These are phyloP conservation scores for Agonopterix heracliana DNA, from an alignment of 2,888 invertebrate genomes.

Conservation along the genomic window DNA sequence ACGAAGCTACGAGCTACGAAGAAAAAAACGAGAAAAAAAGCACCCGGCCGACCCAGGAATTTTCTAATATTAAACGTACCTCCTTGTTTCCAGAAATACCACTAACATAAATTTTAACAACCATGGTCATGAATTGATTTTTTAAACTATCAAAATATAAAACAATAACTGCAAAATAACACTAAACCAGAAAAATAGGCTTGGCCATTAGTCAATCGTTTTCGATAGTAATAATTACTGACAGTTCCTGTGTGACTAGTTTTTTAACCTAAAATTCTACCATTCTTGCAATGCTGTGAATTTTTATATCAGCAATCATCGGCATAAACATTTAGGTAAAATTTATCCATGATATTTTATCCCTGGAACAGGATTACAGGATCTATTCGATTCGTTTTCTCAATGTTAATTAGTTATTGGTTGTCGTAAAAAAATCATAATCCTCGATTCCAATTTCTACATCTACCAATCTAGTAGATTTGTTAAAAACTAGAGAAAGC, in stretches of 20 bases:
- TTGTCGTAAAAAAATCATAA: too few relatives aligned
- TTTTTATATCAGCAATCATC: too few relatives aligned
- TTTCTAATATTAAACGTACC: constrained; percentile 79
- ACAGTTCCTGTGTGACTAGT: constrained; percentile 32
- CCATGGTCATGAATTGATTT: constrained; percentile 77
- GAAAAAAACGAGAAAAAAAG: constrained; percentile 41
- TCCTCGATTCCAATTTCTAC: too few relatives aligned
- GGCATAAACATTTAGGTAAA: too few relatives aligned
- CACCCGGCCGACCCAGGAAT: constrained; percentile 55
- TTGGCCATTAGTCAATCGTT: constrained; percentile 67
- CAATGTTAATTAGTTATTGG: too few relatives aligned
- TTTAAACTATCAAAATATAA: constrained; percentile 38
- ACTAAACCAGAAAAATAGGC: constrained; percentile 63
- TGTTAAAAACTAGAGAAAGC: too few relatives aligned
- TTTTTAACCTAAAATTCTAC: constrained; percentile 1
- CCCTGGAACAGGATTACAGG: too few relatives aligned
- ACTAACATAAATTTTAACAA: constrained; percentile 93
- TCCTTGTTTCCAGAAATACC: constrained; percentile 96
- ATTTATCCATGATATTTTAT: too few relatives aligned
- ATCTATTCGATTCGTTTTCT: too few relatives aligned
- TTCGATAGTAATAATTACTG: constrained; percentile 55
- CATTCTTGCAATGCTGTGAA: not conserved
- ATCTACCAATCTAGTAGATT: too few relatives aligned
- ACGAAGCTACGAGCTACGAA: constrained; percentile 39
- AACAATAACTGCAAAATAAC: constrained; percentile 44